Base-by-base conservation (phyloP, 2,888 invertebrate genomes). In the Volucella bombylans region DNA sequence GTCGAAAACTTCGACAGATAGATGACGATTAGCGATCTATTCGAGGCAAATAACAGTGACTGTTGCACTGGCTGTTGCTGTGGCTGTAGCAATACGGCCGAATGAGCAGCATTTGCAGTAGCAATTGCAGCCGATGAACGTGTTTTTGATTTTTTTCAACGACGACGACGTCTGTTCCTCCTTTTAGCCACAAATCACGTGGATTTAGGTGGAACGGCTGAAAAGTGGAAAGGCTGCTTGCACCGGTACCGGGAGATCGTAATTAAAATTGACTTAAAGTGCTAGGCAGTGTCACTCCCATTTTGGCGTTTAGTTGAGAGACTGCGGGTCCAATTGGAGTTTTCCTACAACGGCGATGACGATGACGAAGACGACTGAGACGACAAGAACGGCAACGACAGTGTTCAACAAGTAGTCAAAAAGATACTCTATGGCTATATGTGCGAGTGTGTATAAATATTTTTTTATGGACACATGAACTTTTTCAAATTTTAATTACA, bases 231-330 rank as follows among this genome's bases (percentile, higher is more conserved):
- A 38, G 50, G 38, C 23, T 62, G 57, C 49, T 55, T 31, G 65
- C 72, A 50, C 62, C 78, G 61, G 72, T 45, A 62, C 76, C 65
- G 55, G 68, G 71, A 85, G 85, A 85, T 85, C 81, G 80, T 85
- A 85, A 85, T 85, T 85, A 85, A 80, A 85, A 77, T 77, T 81
- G 85, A 85, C 85, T 85, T 81, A 81, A 81, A 81, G 81, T 85
- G 76, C 76, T 85, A 85, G 85, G 81, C 85, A 81, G 85, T 85
- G 85, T 85, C 85, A 85, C 81, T 85, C 85, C 85, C 85, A 81
- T 71, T 85, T 85, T 85, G 76, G 71, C 47, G 80, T 65, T 80
- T 50, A 54, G 57, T 69, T 65, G 38, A 52, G 50, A 67, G 71
- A 50, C 59, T 59, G 39, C 38, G 47, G 41, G 73, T 73, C 77